Evolutionary conservation across 1,140 invertebrate species (phyloP).

Genomic region (Eupeodes corollae): DNA sequence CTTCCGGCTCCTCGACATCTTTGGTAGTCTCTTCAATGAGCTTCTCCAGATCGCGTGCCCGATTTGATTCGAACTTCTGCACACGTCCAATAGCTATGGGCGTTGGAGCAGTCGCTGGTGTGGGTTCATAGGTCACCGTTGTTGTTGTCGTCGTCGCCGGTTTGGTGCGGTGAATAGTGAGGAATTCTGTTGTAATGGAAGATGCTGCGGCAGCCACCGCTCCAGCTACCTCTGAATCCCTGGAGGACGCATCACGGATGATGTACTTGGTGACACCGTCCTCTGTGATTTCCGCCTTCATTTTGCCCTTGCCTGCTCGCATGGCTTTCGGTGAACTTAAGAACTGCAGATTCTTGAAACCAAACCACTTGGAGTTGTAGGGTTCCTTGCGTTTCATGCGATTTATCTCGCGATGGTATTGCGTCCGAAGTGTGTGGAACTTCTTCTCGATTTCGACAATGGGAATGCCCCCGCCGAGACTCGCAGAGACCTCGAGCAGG

Average conservation of each 20-base stretch:
- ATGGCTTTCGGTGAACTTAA: conserved; percentile 32
- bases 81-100: neutral
- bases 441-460: conserved; percentile 32
- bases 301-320: conserved; percentile 23
- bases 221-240: too few species aligned
- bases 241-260: conserved; percentile 5
- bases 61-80: conserved; percentile 5
- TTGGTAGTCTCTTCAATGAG: conserved; percentile 36
- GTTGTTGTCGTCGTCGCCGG: conserved; percentile 9
- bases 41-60: conserved; percentile 28
- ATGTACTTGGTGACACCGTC: conserved; percentile 21
- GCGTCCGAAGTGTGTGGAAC: conserved; percentile 32
- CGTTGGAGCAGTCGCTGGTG: neutral
- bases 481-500: conserved; percentile 23
- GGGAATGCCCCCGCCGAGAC: conserved; percentile 26
- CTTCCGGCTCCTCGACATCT: conserved; percentile 33
- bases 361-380: conserved; percentile 36
- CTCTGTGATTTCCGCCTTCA: conserved; percentile 24
- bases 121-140: conserved; percentile 7
- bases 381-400: conserved; percentile 35
- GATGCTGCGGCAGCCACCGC: too few species aligned
- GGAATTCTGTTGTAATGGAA: conserved; percentile 16
- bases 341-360: conserved; percentile 31
- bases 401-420: conserved; percentile 35
- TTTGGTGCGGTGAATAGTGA: conserved; percentile 14